A percentile compares a stretch with the other conserved stretches of the same genome.
These are phyloP conservation scores for Chorisops tibialis DNA, from an alignment of 2,888 invertebrate species.

Conservation along the genomic window DNA sequence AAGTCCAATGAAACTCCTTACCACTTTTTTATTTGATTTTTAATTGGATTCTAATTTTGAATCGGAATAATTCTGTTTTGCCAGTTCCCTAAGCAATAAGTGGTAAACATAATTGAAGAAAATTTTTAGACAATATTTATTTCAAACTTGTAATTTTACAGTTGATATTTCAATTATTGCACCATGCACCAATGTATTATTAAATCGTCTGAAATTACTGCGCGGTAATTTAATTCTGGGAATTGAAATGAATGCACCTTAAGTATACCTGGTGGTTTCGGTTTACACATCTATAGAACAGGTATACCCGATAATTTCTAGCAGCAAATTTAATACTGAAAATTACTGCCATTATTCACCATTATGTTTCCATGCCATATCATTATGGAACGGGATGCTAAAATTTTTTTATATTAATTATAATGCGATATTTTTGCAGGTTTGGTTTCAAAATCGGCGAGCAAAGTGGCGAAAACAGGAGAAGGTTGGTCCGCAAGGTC, in stretches of 20 bases:
- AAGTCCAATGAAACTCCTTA: too few species aligned
- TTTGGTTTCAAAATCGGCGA: conserved; percentile 90
- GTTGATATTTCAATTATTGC: too few species aligned
- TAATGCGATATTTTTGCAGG: conserved; percentile 56
- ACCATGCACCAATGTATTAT: too few species aligned
- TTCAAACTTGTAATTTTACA: too few species aligned
- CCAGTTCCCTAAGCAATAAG: too few species aligned
- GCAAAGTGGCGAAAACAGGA: conserved; percentile 93
- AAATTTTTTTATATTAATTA: conserved; percentile 18
- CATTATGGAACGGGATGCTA: conserved; percentile 4
- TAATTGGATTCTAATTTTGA: too few species aligned
- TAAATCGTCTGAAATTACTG: background rate
- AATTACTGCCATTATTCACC: conserved; percentile 25
- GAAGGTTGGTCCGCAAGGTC: conserved; percentile 86
- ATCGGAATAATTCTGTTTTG: too few species aligned
- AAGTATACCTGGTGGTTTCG: background rate
- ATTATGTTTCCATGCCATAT: conserved; percentile 18
- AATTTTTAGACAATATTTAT: too few species aligned
- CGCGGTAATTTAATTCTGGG: conserved; percentile 20
- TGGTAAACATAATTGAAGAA: too few species aligned
- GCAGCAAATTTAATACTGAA: conserved; percentile 24
- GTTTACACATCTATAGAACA: background rate
- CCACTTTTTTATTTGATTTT: too few species aligned
- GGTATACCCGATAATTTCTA: conserved; percentile 12
- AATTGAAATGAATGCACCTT: conserved; percentile 5